Conservation (phyloP, 2,888 invertebrate genomes). For the Lypha dubia region DNA sequence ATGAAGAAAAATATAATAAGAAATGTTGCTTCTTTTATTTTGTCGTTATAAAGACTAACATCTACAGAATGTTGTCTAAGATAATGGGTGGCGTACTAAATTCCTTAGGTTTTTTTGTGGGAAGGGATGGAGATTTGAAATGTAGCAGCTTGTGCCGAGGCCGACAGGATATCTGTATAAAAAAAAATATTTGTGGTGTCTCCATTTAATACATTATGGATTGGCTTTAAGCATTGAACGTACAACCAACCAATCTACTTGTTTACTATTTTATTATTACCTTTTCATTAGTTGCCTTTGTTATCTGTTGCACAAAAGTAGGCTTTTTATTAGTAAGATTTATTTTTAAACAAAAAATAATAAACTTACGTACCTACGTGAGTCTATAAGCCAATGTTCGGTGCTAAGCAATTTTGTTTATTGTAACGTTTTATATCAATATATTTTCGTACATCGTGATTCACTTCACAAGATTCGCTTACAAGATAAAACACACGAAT, state of each 20-base stretch:
- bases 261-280: background rate
- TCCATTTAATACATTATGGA: background rate
- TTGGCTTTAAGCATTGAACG: background rate
- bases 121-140: background rate
- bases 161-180: background rate
- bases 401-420: background rate
- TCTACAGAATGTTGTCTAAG: background rate
- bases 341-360: no score
- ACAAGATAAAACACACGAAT: no score
- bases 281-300: background rate
- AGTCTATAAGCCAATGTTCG: background rate
- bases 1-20: background rate
- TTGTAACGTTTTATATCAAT: no score
- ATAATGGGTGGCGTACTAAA: background rate
- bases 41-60: background rate
- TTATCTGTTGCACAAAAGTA: background rate
- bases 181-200: background rate
- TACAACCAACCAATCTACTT: background rate
- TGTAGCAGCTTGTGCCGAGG: background rate
- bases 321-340: background rate
- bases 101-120: background rate
- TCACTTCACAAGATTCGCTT: no score
- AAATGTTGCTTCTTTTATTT: background rate
- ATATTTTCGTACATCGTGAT: no score
- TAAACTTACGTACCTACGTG: background rate